A percentile compares a stretch with the other conserved stretches of the same genome.
Conservation (phyloP, 2,888 invertebrate genomes). For the Galerucella calmariensis region DNA sequence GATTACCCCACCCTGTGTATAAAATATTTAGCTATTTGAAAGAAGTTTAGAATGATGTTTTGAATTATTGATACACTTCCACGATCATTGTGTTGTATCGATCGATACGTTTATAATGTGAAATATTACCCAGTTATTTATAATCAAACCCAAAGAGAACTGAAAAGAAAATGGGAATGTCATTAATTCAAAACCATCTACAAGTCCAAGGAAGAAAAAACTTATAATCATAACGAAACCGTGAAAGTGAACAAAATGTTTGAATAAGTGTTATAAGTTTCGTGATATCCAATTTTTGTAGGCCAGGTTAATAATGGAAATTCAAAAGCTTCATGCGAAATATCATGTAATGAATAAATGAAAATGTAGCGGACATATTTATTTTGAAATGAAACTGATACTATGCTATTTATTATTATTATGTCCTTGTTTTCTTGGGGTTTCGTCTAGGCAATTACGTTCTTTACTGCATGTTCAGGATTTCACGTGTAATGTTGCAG, state of each 20-base stretch:
- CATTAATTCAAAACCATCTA: background rate
- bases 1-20: too few species aligned
- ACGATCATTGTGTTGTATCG: background rate
- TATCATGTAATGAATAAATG: too few species aligned
- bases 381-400: too few species aligned
- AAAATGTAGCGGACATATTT: too few species aligned
- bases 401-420: too few species aligned
- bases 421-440: too few species aligned
- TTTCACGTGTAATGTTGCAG: too few species aligned
- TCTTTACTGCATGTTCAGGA: too few species aligned
- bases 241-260: slow-evolving; percentile 29
- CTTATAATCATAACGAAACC: background rate
- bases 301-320: background rate
- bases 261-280: slow-evolving; percentile 25
- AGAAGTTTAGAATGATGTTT: too few species aligned
- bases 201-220: background rate
- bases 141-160: background rate
- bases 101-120: background rate
- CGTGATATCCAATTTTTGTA: slow-evolving; percentile 18
- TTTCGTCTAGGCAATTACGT: too few species aligned
- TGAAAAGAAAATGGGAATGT: background rate
- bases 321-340: too few species aligned
- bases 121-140: background rate
- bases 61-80: background rate
- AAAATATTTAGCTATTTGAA: too few species aligned